Evolutionary conservation across 2,797 vertebrate species (phyloP).

Genomic region (Trematomus bernacchii): DNA sequence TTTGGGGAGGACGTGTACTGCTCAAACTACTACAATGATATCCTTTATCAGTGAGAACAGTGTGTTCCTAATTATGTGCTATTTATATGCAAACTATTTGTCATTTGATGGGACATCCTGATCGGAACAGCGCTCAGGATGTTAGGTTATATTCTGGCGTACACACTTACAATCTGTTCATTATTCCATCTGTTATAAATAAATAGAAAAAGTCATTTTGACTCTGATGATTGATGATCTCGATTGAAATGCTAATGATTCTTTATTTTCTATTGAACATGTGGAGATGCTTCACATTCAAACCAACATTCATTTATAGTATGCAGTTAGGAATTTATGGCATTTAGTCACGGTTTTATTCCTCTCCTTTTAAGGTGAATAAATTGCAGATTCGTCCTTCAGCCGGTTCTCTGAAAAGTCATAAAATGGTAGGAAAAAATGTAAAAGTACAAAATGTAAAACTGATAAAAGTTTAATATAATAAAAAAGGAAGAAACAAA

Average conservation of each 20-base stretch:
- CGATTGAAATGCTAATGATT: conserved; percentile 33
- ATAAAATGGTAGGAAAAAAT: background rate
- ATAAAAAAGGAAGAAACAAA: background rate
- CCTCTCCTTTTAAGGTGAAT: background rate
- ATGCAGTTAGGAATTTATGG: background rate
- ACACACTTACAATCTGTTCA: background rate
- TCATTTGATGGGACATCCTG: background rate
- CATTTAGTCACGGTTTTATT: background rate
- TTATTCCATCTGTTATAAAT: background rate
- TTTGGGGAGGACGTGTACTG: background rate
- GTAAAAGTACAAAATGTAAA: background rate
- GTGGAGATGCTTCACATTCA: conserved; percentile 1
- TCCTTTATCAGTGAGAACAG: background rate
- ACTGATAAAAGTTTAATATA: background rate
- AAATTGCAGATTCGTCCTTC: background rate
- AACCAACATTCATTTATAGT: conserved; percentile 1
- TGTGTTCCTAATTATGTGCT: background rate
- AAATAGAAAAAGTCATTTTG: background rate
- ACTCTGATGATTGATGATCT: conserved; percentile 11
- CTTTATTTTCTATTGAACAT: background rate
- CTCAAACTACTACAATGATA: background rate
- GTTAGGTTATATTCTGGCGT: background rate
- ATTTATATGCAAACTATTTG: background rate
- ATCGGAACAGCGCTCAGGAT: background rate
- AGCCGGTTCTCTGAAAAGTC: background rate